phyloP scores from a whole-genome alignment of 2,888 invertebrate genomes.

The Biston stratarius region DNA sequence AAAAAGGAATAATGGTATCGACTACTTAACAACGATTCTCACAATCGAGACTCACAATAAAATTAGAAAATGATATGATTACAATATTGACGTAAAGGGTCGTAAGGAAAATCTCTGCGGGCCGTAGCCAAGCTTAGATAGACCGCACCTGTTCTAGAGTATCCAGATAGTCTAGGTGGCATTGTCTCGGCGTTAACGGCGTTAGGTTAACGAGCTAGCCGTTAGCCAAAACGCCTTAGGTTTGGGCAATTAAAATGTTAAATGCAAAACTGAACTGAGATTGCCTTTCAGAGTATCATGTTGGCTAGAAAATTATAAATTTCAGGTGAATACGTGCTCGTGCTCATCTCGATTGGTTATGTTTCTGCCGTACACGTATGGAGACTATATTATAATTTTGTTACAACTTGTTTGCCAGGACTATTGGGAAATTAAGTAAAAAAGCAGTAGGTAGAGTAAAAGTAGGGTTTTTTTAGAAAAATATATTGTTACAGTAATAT shows the following conservation, averaged over 20 bases:
- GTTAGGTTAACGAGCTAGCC: slow-evolving; percentile 21
- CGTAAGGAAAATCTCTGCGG: slow-evolving; percentile 8
- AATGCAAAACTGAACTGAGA: slow-evolving; percentile 17
- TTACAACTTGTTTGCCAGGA: background rate
- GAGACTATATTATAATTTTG: background rate
- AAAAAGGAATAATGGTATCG: too few species aligned
- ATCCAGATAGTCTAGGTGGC: background rate
- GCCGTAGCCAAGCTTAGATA: slow-evolving; percentile 1
- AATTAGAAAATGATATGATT: background rate
- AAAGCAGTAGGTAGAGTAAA: too few species aligned
- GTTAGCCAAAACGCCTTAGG: slow-evolving; percentile 10
- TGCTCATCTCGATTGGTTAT: slow-evolving; percentile 12
- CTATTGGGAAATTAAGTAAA: too few species aligned
- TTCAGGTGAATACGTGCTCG: slow-evolving; percentile 3
- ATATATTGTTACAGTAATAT: too few species aligned
- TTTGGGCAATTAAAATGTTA: slow-evolving; percentile 26
- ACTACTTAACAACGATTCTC: background rate
- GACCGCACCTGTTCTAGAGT: slow-evolving; percentile 12
- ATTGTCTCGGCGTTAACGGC: slow-evolving; percentile 20
- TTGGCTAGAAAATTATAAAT: slow-evolving; percentile 7
- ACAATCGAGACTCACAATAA: background rate
- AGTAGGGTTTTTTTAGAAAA: too few species aligned
- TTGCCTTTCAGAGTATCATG: slow-evolving; percentile 17
- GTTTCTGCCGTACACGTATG: background rate
- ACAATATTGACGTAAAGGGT: background rate